Base-by-base conservation (phyloP, 2,797 vertebrate species). In the Adelosebastes latens region DNA sequence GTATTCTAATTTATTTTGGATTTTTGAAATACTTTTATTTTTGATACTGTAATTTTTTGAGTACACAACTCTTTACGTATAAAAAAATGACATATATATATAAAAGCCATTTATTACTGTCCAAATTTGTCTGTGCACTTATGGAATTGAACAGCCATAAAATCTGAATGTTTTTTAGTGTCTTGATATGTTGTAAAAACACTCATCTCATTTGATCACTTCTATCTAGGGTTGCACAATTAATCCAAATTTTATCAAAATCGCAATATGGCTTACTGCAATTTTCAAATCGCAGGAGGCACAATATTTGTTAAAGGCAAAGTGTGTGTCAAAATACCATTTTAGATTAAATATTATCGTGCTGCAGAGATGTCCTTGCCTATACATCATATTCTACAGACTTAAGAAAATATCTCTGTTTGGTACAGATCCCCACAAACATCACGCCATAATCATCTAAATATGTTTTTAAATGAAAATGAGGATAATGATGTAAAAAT, bases 21-120 rank as follows among this genome's bases (percentile, higher is more conserved):
- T 81, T 86, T 11, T 86, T 77, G 29, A 91, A 75, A 88, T 73
- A 73, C 27, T 60, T 84, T 85, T 94, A 92, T 93, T 93, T 92
- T 94, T 94, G 77, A 93, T 93, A 93, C 82, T 87, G 74, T 86
- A 62, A 86, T 84, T 90, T 84, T 90, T 89, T 71, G 34, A 87
- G 34, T 49, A 73, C 18, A 74, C 11, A 72, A 58, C 9, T 84
- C 13, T 86, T 79, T 82, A 36, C 8, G 72, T 79, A 83, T 82
- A 74, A 83, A 87, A 82, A 86, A 20, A 49, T 34, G 16, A 53
- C 36, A 72, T 56, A 63, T 55, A 49, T 80, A 73, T 66, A 85
- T 80, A 75, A 88, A 89, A 89, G 67, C 49, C 66, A 79, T 77
- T 69, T 64, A 8, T 82, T 72, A 61, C 53, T 70, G 39, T 85